Percentiles rank a stretch among this genome's conserved stretches.
phyloP scores from a whole-genome alignment of 2,797 vertebrate species.

The Luscinia luscinia region DNA sequence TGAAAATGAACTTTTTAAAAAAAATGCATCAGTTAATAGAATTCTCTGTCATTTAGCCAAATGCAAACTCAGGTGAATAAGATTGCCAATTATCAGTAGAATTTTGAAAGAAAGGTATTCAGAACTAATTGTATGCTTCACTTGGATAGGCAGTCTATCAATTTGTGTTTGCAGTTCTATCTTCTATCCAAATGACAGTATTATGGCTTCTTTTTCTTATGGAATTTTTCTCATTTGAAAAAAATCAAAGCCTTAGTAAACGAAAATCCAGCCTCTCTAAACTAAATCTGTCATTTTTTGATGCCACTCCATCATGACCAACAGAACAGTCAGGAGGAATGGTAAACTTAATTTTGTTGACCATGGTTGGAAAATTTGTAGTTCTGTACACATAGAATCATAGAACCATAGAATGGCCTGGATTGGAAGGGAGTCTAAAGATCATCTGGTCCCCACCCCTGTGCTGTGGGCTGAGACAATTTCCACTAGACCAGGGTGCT shows the following conservation, averaged over 20 bases:
- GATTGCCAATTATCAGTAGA: constrained; percentile 51
- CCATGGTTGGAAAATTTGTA: not conserved
- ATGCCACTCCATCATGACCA: not conserved
- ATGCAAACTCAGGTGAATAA: constrained; percentile 63
- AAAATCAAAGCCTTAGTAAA: not conserved
- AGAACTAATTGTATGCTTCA: constrained; percentile 50
- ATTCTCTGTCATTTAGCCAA: constrained; percentile 48
- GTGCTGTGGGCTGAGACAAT: not conserved
- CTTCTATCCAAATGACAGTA: not conserved
- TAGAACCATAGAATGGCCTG: not conserved
- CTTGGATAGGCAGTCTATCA: constrained; percentile 25
- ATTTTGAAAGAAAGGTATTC: constrained; percentile 53
- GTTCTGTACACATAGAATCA: not conserved
- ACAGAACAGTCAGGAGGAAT: not conserved
- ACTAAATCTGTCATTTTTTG: not conserved
- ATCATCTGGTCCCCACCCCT: not conserved
- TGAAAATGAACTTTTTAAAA: constrained; percentile 24
- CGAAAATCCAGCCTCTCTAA: not conserved
- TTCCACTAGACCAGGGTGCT: not conserved
- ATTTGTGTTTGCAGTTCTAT: not conserved
- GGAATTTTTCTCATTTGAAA: not conserved
- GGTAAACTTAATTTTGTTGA: not conserved
- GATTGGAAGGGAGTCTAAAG: not conserved
- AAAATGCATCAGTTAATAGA: constrained; percentile 50
- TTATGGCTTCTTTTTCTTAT: not conserved